Base-by-base conservation (phyloP, 2,797 vertebrate genomes). In the Sebastes matsubarae region DNA sequence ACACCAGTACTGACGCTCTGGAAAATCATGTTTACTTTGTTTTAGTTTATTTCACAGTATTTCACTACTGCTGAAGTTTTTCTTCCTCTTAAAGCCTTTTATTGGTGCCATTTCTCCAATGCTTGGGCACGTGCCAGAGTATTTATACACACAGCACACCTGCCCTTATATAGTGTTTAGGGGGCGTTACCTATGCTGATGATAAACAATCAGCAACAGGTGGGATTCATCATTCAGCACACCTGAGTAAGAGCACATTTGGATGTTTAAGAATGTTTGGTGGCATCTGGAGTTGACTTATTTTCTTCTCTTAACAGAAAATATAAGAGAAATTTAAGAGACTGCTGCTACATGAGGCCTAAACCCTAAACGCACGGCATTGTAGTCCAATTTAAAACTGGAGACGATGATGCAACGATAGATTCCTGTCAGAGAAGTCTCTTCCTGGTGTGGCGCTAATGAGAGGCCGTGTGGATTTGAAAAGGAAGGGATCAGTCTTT, bases 391-490 rank as follows among this genome's bases (percentile, higher is more conserved):
- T 76, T 24, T 30, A 30, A 64, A 77, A 42, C 34, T 57, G 74
- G 65, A 85, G 70, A 68, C 13, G 36, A 66, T 74, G 57, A 65
- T 24, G 24, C 13, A 38, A 20, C 64, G 38, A 75, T 52, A 68
- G 22, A 65, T 46, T 72, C n/a, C 77, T 68, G 72, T 78, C 72
- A 24, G 82, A 79, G 27, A 52, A 68, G 63, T 58, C 13, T 72
- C 74, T 67, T 79, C 34, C 32, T 50, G 18, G 70, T 71, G 69
- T 80, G 81, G 72, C 38, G 30, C 70, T 90, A 88, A 90, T 89
- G 77, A 90, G 88, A 87, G 73, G 73, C 80, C 59, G 6, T 81
- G 88, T 76, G 85, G 81, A 78, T 86, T 77, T 84, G 61, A 89
- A 86, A 82, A 81, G 60, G 58, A 80, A 76, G 54, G 46, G 61